These are phyloP conservation scores for Calypte anna DNA, from an alignment of 2,113 vertebrate species.

Conservation along the genomic window DNA sequence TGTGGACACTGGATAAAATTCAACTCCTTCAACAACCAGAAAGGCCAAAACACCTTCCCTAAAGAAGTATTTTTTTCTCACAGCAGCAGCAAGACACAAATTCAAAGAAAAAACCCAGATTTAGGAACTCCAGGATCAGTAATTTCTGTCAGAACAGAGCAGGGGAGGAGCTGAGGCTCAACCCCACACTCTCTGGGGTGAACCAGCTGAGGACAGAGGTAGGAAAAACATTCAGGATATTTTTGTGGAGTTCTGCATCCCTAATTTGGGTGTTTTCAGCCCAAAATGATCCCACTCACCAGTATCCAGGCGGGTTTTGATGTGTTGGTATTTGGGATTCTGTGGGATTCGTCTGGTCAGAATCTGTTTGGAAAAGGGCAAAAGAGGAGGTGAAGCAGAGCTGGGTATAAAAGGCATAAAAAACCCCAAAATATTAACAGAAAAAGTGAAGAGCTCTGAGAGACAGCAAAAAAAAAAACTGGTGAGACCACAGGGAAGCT, in stretches of 20 bases:
- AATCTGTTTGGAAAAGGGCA: conserved; percentile 70
- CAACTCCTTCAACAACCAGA: not conserved
- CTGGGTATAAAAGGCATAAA: not conserved
- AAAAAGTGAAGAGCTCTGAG: not conserved
- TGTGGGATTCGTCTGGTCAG: conserved; percentile 87
- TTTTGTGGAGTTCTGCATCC: fast-evolving
- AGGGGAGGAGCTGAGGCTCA: no score
- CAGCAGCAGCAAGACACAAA: fast-evolving
- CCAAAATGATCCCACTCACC: conserved; percentile 72
- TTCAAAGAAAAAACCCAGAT: not conserved
- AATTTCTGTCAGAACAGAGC: not conserved
- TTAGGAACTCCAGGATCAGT: fast-evolving
- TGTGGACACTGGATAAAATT: not conserved
- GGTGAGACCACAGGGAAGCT: fast-evolving
- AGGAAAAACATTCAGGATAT: not conserved
- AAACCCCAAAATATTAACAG: not conserved
- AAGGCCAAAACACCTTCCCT: fast-evolving
- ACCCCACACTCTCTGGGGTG: fast-evolving
- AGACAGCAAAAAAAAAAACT: not conserved
- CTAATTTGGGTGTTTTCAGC: fast-evolving
- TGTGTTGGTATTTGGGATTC: conserved; percentile 88
- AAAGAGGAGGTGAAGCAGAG: no score
- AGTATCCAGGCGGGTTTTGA: conserved; percentile 90
- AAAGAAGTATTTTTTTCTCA: not conserved
- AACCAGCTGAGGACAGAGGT: not conserved